Evolutionary conservation across 92 coral and sea anemone genomes (phyloP).

Genomic region (Actinostola sp.): DNA sequence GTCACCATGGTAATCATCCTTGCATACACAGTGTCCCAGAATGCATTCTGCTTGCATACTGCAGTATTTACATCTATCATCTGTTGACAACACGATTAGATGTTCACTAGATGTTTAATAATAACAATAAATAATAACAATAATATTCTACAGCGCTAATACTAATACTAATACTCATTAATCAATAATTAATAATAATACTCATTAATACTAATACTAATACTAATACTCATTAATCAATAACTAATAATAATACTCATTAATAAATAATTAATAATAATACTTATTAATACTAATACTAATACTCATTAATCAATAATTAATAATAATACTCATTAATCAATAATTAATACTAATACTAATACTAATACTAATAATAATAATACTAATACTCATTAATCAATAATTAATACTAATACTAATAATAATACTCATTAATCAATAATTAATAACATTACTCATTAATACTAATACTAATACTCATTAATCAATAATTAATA

Average conservation of each 20-base stretch:
- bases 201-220: not conserved
- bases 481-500: too few species aligned
- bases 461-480: conserved; percentile 39
- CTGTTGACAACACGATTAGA: conserved; percentile 32
- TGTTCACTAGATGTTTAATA: not conserved
- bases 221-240: not conserved
- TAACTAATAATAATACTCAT: not conserved
- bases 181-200: too few species aligned
- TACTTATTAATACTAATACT: not conserved
- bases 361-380: not conserved
- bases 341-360: not conserved
- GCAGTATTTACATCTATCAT: conserved; percentile 88
- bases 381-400: not conserved
- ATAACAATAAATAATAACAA: not conserved
- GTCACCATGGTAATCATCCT: conserved; percentile 94
- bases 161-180: conserved; percentile 64
- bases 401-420: not conserved
- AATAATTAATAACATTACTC: too few species aligned
- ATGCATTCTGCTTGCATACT: conserved; percentile 87
- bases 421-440: not conserved
- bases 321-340: not conserved
- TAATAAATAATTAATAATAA: too few species aligned
- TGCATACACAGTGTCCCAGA: conserved; percentile 88
- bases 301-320: not conserved
- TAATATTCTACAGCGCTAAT: too few species aligned